Percentiles rank a stretch among this genome's conserved stretches.
Conservation (phyloP, 2,888 invertebrate species). For the Drosophila limbata region DNA sequence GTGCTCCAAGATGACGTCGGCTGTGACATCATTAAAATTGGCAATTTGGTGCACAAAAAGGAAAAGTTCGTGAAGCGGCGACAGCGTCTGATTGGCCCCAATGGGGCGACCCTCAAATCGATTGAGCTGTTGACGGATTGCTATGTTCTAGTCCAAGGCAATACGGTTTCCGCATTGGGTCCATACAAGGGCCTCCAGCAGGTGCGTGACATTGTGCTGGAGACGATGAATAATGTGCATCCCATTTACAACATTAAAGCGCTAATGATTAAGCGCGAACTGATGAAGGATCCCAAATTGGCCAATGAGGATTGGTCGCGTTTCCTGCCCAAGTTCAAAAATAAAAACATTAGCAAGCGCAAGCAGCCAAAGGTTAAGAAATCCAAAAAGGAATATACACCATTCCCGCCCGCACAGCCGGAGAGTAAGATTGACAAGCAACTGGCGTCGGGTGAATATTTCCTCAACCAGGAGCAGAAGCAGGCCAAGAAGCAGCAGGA, state of each 20-base stretch:
- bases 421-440: slow-evolving; percentile 97
- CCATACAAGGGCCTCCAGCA: slow-evolving; percentile 96
- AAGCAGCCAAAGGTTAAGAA: slow-evolving; percentile 95
- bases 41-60: slow-evolving; percentile 94
- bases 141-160: slow-evolving; percentile 98
- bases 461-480: slow-evolving; percentile 94
- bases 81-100: slow-evolving; percentile 97
- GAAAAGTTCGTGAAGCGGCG: slow-evolving; percentile 98
- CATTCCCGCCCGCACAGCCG: slow-evolving; percentile 97
- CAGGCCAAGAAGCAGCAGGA: slow-evolving; percentile 90
- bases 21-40: slow-evolving; percentile 98
- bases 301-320: slow-evolving; percentile 98
- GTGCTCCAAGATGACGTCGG: slow-evolving; percentile 95
- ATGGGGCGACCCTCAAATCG: slow-evolving; percentile 98
- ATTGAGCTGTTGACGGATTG: slow-evolving; percentile 98
- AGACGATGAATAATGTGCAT: slow-evolving; percentile 99
- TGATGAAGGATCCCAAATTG: slow-evolving; percentile 96
- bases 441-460: slow-evolving; percentile 98
- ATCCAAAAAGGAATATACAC: slow-evolving; percentile 97
- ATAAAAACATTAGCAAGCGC: slow-evolving; percentile 94
- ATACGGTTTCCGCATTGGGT: slow-evolving; percentile 98
- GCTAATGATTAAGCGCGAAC: slow-evolving; percentile 98
- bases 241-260: slow-evolving; percentile 99
- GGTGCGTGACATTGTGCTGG: slow-evolving; percentile 95
- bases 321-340: slow-evolving; percentile 97